These are phyloP conservation scores for Drosophila borborema DNA, from an alignment of 2,888 invertebrate species.

Conservation along the genomic window DNA sequence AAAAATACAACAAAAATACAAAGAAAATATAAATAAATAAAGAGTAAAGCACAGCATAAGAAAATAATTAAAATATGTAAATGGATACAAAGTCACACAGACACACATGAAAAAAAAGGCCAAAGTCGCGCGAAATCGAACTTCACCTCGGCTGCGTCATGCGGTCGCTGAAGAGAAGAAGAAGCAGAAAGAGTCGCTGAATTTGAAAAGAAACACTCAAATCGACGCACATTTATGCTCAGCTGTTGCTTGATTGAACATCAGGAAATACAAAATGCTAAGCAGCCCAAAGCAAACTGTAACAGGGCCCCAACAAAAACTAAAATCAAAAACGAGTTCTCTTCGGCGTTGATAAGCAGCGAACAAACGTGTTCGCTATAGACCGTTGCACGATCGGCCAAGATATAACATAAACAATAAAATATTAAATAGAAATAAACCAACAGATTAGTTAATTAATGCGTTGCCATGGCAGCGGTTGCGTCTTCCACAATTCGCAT, in stretches of 20 bases:
- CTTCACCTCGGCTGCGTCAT: constrained; percentile 54
- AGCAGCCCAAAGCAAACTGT: constrained; percentile 68
- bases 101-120: constrained; percentile 57
- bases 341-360: constrained; percentile 8
- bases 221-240: constrained; percentile 19
- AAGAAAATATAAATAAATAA: background rate
- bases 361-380: constrained; percentile 55
- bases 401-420: constrained; percentile 16
- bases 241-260: constrained; percentile 64
- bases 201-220: constrained; percentile 18
- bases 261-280: constrained; percentile 77
- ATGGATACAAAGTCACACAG: constrained; percentile 59
- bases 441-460: constrained; percentile 41
- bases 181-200: constrained; percentile 6
- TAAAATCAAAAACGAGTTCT: constrained; percentile 60
- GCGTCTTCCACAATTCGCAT: constrained; percentile 56
- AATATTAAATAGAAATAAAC: constrained; percentile 7
- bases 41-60: constrained; percentile 14
- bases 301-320: constrained; percentile 52
- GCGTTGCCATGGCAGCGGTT: constrained; percentile 35
- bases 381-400: constrained; percentile 59
- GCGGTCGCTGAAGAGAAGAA: constrained; percentile 17
- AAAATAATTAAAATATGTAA: constrained; percentile 71
- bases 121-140: constrained; percentile 70
- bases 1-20: background rate